These are phyloP conservation scores for Turdus rufiventris DNA, from an alignment of 2,113 vertebrate genomes.

Conservation along the genomic window DNA sequence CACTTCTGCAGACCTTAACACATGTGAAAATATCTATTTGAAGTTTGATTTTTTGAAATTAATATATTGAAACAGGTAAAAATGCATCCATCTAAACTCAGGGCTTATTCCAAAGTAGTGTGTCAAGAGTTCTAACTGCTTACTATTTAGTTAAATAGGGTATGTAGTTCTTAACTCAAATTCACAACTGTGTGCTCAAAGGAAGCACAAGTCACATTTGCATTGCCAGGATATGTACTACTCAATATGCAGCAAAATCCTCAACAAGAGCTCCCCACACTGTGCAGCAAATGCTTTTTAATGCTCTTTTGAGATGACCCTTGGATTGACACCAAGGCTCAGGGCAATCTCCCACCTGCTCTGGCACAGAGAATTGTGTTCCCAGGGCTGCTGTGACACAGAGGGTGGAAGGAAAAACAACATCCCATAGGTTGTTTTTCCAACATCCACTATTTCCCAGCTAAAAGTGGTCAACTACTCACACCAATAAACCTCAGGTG, in stretches of 20 bases:
- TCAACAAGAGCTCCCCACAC: background rate
- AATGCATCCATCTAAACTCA: background rate
- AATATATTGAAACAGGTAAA: background rate
- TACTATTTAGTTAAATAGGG: background rate
- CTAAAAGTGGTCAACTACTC: background rate
- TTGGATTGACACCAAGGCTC: background rate
- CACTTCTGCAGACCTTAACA: background rate
- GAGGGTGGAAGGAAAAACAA: rapidly evolving
- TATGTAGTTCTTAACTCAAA: background rate
- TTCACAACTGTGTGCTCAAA: background rate
- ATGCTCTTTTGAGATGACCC: background rate
- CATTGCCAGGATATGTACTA: background rate
- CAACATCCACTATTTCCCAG: background rate
- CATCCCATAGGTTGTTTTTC: background rate
- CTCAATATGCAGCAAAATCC: background rate
- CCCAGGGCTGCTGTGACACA: background rate
- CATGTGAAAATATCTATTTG: background rate
- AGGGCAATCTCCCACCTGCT: background rate
- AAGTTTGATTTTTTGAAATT: background rate
- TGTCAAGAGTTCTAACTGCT: background rate
- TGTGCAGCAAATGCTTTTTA: background rate
- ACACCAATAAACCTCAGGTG: background rate
- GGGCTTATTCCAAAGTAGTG: background rate
- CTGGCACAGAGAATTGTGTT: background rate
- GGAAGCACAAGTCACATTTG: background rate